Base-by-base conservation (phyloP, 2,113 vertebrate genomes). In the Platichthys flesus region DNA sequence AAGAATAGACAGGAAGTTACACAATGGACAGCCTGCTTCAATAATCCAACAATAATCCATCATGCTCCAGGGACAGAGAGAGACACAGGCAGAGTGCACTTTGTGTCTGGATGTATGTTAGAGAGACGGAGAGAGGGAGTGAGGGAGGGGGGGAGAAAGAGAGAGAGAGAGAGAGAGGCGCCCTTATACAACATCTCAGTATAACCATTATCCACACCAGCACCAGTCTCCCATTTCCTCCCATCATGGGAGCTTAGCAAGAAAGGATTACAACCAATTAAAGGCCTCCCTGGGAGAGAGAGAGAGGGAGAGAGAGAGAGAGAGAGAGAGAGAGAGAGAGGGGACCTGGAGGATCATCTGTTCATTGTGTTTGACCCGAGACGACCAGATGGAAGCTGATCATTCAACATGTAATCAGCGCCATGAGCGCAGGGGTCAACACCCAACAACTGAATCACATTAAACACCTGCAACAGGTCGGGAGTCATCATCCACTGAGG, bases 231-330 rank as follows among this genome's bases (percentile, higher is more conserved):
- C 59, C 61, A 69, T 84, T 82, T 88, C 73, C 78, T 79, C 67
- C 75, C 81, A 91, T 87, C 77, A 65, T 67, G 83, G 75, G 82
- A 88, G 81, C 59, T 91, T 85, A 91, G 76, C 66, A 70, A 85
- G 72, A 81, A 75, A 78, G 85, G 91, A 92, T 92, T 91, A 91
- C 71, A 85, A 89, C 82, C 85, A 93, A 92, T 93, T 92, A 90
- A 79, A 79, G 55, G 52, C 73, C 55, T 88, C 76, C 84, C 85
- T 75, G 0, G 42, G 67, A 74, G 84, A 84, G 78, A 23, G 18
- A 0, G 12, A 7, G 6, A 7, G 31, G 1, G 68, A 72, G 56
- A 65, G 3, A 51, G 49, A 47, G n/a, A n/a, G n/a, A n/a, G n/a
- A n/a, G 42, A 45, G 42, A 3, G 42, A 45, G 42, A 15, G 42